Percentiles rank a stretch among this genome's conserved stretches.
These are phyloP conservation scores for Astreopora myriophthalma DNA, from an alignment of 64 coral and sea anemone genomes.

Conservation along the genomic window DNA sequence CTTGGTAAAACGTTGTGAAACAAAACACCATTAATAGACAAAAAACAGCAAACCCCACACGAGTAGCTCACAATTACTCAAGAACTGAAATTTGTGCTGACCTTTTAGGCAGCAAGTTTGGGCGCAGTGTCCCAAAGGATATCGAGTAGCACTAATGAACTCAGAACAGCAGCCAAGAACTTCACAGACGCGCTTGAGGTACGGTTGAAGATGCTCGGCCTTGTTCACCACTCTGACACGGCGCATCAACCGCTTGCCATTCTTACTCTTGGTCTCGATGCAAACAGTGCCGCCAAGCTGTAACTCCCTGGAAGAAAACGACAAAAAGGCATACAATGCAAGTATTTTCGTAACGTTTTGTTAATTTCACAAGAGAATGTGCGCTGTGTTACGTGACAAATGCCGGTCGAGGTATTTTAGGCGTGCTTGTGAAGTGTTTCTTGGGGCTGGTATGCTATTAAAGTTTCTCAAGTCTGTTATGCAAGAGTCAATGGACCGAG, in stretches of 20 bases:
- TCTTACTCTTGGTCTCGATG: slow-evolving; percentile 97
- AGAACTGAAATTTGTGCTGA: background rate
- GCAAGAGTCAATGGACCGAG: too few relatives aligned
- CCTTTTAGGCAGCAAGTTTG: slow-evolving; percentile 80
- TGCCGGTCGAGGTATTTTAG: too few relatives aligned
- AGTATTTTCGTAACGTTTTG: background rate
- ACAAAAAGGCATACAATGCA: background rate
- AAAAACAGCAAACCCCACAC: background rate
- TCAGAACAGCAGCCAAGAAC: slow-evolving; percentile 90
- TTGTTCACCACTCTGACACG: slow-evolving; percentile 95
- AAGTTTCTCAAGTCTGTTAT: too few relatives aligned
- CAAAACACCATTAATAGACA: background rate
- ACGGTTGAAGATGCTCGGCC: slow-evolving; percentile 82
- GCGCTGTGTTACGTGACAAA: too few relatives aligned
- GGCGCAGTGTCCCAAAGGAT: slow-evolving; percentile 83
- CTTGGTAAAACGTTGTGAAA: too few relatives aligned
- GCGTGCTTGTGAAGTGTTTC: too few relatives aligned
- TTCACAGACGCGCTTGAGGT: slow-evolving; percentile 90
- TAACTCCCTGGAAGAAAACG: slow-evolving; percentile 57
- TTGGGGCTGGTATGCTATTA: too few relatives aligned
- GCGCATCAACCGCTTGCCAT: slow-evolving; percentile 91
- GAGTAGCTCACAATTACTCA: background rate
- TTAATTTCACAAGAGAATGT: too few relatives aligned
- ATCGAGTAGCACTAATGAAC: slow-evolving; percentile 79
- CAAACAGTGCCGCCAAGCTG: slow-evolving; percentile 94